phyloP scores from a whole-genome alignment of 2,888 invertebrate species.

The Blastobasis adustella region DNA sequence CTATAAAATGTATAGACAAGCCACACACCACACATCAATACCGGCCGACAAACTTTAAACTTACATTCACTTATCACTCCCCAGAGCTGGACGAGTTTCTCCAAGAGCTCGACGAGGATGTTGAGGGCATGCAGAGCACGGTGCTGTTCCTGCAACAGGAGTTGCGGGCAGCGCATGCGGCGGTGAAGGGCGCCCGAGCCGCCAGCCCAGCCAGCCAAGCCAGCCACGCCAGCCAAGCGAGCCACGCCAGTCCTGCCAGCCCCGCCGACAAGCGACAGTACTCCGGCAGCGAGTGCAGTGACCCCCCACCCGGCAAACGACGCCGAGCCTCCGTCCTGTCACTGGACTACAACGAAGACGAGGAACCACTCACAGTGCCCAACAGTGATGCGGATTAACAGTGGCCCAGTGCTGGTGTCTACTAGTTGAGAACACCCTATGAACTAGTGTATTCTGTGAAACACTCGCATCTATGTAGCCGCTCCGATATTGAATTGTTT shows the following conservation, averaged over 20 bases:
- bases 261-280: conserved; percentile 60
- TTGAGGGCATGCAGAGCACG: conserved; percentile 99
- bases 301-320: conserved; percentile 76
- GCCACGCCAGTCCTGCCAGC: conserved; percentile 68
- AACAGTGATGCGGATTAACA: conserved; percentile 79
- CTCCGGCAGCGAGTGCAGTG: conserved; percentile 58
- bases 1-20: no score
- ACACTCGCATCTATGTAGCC: conserved; percentile 31
- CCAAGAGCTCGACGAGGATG: conserved; percentile 96
- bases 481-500: conserved; percentile 26
- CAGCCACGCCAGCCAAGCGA: conserved; percentile 56
- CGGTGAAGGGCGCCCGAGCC: conserved; percentile 51
- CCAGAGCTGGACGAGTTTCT: conserved; percentile 96
- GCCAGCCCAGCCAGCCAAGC: conserved; percentile 55
- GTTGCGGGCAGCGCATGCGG: conserved; percentile 81
- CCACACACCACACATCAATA: no score
- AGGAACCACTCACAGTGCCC: conserved; percentile 80
- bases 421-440: no score
- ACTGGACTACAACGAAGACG: conserved; percentile 84
- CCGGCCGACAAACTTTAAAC: no score
- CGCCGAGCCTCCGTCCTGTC: conserved; percentile 82
- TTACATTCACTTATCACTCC: conserved; percentile 10
- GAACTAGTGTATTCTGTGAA: conserved; percentile 50
- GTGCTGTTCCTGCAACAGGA: conserved; percentile 96
- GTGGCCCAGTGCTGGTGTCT: conserved; percentile 41